Base-by-base conservation (phyloP, 2,113 vertebrate genomes). In the Anolis carolinensis region DNA sequence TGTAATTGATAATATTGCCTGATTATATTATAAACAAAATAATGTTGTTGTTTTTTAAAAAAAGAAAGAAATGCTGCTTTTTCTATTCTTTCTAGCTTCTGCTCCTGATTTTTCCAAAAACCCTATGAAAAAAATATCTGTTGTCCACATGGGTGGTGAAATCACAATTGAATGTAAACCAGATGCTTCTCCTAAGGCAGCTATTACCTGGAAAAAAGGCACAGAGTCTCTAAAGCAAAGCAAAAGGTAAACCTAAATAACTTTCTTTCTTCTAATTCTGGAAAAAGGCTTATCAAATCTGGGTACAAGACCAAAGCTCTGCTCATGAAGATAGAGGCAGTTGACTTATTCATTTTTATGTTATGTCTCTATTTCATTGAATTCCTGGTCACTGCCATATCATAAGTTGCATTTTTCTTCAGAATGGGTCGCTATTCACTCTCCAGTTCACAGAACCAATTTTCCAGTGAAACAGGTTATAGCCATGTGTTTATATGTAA, bases 61-160 rank as follows among this genome's bases (percentile, higher is more conserved):
- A n/a, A n/a, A n/a, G n/a, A n/a, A 44, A 44, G 39, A 44, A 44
- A 44, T 44, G 39, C 39, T 44, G 39, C 3, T 83, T 74, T 52
- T 30, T 77, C 7, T 48, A 59, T 39, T 86, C 36, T 88, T 91
- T 90, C 79, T 82, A 98, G 98, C 97, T 48, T 97, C 97, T 27
- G 96, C 97, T 32, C 98, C 97, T 0, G 96, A 98, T 95, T 98
- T 99, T 94, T 96, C 96, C 59, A 96, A 94, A 83, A 96, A 91
- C 11, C 96, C 97, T 0, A 87, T 98, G 91, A 98, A 97, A 93
- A 98, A 96, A 92, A 89, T 77, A 7, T 97, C 96, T 0, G 84
- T 98, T 55, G 95, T 97, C 85, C 97, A 97, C 59, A 94, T 96
- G 32, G 97, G 97, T 32, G 97, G 97, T 4, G 96, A 98, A 91